Base-by-base conservation (phyloP, 2,797 vertebrate species). In the Microcaecilia unicolor region DNA sequence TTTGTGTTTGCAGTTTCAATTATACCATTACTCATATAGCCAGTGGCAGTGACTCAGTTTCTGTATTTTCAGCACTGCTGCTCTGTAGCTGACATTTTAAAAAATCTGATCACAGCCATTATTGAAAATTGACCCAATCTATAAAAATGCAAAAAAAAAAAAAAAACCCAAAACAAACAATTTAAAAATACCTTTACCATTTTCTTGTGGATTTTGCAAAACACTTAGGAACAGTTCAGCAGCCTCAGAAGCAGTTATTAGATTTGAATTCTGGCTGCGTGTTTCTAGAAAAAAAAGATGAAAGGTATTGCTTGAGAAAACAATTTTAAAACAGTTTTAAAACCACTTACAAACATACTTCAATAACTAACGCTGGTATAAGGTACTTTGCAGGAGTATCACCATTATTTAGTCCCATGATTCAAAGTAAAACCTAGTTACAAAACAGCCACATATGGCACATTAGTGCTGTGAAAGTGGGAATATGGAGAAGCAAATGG, bases 161-260 rank as follows among this genome's bases (percentile, higher is more conserved):
- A n/a, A n/a, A n/a, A n/a, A n/a, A n/a, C n/a, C n/a, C n/a, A n/a
- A n/a, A n/a, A n/a, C n/a, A n/a, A 3, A 8, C 11, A 28, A 42
- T 31, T 25, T 5, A 32, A 51, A 49, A 13, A 1, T 2, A 10
- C 4, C 9, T 60, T 70, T 76, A 91, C 87, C 90, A 83, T 78
- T 75, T 6, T 83, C 80, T 51, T 67, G 80, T 28, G 74, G 73
- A 47, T 87, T 87, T 60, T 63, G 64, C 41, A 92, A 75, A 29
- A 86, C 81, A 18, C 78, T 78, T 23, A 94, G 76, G 29, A 94
- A 67, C 9, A 90, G 34, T 2, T 82, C 72, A 25, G 79, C 80
- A 1, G 84, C 88, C 58, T 92, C 86, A 12, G 86, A 78, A 40
- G 91, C 78, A 8, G 81, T 78, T 26, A 88, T 67, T 37, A 87